Conservation (phyloP, 2,797 vertebrate genomes). For the Sternotherus odoratus region DNA sequence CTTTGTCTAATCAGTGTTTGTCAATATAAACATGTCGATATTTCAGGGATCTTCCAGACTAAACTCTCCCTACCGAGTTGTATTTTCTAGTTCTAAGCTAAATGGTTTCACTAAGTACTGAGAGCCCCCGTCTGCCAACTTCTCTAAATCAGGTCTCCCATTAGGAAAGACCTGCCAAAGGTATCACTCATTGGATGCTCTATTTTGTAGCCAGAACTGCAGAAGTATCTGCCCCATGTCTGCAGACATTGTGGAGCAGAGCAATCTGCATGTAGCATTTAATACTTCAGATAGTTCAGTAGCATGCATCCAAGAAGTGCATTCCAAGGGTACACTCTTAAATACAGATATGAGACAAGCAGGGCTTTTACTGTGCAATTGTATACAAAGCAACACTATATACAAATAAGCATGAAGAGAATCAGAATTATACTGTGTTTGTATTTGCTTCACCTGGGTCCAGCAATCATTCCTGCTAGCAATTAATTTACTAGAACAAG, state of each 20-base stretch:
- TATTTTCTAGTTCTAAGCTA: neutral
- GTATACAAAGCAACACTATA: neutral
- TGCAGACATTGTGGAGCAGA: neutral
- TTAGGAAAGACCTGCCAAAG: neutral
- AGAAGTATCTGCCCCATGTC: neutral
- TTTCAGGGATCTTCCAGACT: neutral
- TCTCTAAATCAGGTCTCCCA: neutral
- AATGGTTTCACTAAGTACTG: neutral
- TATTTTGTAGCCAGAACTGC: neutral
- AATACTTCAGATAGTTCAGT: neutral
- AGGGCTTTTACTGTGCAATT: neutral
- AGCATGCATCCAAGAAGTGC: neutral
- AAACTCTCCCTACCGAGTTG: neutral
- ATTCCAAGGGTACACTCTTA: neutral
- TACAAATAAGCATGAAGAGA: neutral
- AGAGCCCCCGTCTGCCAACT: neutral
- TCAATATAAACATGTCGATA: neutral
- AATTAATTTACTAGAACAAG: conserved; percentile 42
- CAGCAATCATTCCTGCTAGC: neutral
- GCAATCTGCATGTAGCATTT: neutral
- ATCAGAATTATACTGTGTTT: neutral
- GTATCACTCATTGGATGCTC: neutral
- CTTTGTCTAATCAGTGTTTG: neutral
- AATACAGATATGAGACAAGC: neutral
- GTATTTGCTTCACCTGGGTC: neutral